Conservation (phyloP, 1,140 invertebrate species). For the Meloidogyne hapla region DNA sequence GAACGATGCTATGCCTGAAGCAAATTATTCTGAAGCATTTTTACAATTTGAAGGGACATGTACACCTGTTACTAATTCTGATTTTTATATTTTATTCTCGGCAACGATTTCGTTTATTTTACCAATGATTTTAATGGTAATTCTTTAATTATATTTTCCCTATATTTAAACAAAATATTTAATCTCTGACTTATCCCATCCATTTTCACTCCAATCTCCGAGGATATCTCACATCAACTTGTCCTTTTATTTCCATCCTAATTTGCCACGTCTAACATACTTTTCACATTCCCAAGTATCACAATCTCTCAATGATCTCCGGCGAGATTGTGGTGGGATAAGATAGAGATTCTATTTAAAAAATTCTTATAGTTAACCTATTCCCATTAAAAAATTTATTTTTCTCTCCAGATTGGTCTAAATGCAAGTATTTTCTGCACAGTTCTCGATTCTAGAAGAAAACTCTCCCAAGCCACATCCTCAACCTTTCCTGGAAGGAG, state of each 20-base stretch:
- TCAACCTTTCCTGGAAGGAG: slow-evolving; percentile 8
- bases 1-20: not conserved
- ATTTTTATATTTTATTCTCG: slow-evolving; percentile 61
- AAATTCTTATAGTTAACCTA: no score
- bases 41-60: slow-evolving; percentile 33
- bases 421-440: slow-evolving; percentile 59
- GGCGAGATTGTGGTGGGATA: no score
- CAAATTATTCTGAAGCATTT: slow-evolving; percentile 26
- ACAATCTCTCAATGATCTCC: no score
- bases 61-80: slow-evolving; percentile 50
- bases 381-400: not conserved
- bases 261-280: not conserved
- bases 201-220: no score
- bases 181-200: no score
- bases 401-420: slow-evolving; percentile 31
- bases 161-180: no score
- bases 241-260: not conserved
- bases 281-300: no score
- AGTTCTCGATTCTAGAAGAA: slow-evolving; percentile 44
- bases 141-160: not conserved
- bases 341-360: no score
- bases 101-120: slow-evolving; percentile 58
- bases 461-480: slow-evolving; percentile 14
- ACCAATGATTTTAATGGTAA: slow-evolving; percentile 58
- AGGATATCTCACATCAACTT: no score